phyloP scores from a whole-genome alignment of 2,797 vertebrate species.

The Sarcophilus harrisii region DNA sequence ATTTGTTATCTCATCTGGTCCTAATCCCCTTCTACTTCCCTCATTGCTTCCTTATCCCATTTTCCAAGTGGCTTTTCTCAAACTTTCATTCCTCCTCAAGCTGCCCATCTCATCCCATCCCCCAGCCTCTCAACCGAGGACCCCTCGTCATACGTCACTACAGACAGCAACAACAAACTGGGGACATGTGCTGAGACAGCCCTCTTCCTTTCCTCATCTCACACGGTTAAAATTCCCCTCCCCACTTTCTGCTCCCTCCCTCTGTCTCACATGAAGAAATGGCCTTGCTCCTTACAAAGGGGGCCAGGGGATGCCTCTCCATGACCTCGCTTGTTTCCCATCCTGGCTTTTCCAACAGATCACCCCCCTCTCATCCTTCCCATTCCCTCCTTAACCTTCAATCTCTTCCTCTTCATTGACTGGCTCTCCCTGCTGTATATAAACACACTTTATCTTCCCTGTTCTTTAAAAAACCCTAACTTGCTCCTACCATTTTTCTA shows the following conservation, averaged over 20 bases:
- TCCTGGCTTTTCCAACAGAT: not conserved
- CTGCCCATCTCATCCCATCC: no score
- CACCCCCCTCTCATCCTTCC: not conserved
- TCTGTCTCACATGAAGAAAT: no score
- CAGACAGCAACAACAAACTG: not conserved
- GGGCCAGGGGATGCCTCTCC: not conserved
- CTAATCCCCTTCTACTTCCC: not conserved
- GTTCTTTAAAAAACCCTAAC: not conserved
- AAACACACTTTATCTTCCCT: not conserved
- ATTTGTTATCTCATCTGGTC: not conserved
- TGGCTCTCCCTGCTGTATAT: not conserved
- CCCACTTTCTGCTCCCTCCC: not conserved
- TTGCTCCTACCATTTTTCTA: not conserved
- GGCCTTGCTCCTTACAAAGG: not conserved
- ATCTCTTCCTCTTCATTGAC: not conserved
- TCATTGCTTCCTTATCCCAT: not conserved
- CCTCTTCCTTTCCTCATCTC: not conserved
- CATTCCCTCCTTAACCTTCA: not conserved
- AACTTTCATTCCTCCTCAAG: not conserved
- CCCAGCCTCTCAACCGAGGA: not conserved
- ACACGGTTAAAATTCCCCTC: not conserved
- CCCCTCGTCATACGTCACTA: not conserved
- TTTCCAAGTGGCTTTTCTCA: not conserved
- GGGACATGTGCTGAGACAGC: not conserved
- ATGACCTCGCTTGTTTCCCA: not conserved